Evolutionary conservation across 2,888 invertebrate species (phyloP).

Genomic region (Brachypterus glaber): DNA sequence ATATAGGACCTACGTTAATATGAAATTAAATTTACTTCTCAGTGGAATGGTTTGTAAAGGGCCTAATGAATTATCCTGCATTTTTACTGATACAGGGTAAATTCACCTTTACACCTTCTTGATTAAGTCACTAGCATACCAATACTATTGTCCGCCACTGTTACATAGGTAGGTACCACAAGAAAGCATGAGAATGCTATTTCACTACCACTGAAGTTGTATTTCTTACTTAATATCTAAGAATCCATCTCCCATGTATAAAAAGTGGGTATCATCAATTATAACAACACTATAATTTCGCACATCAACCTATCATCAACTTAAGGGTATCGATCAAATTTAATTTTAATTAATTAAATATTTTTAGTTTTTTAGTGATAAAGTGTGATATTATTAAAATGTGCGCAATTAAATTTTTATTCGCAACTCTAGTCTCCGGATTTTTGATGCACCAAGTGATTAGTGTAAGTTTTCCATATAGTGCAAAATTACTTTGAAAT

Average conservation of each 20-base stretch:
- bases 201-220: no score
- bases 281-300: not conserved
- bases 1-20: no score
- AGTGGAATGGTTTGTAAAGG: no score
- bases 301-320: not conserved
- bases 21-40: no score
- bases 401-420: constrained; percentile 24
- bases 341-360: not conserved
- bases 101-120: no score
- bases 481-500: constrained; percentile 10
- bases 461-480: constrained; percentile 29
- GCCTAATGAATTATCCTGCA: no score
- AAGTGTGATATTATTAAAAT: constrained; percentile 12
- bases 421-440: constrained; percentile 29
- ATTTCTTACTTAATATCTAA: not conserved
- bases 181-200: constrained; percentile 1
- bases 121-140: no score
- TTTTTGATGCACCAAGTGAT: constrained; percentile 30
- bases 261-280: not conserved
- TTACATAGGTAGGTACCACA: no score
- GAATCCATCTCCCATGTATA: constrained; percentile 2
- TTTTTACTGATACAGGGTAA: no score
- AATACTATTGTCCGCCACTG: no score
- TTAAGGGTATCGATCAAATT: no score
- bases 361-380: not conserved